phyloP scores from a whole-genome alignment of 2,888 invertebrate species.

The Uropetala carovei region DNA sequence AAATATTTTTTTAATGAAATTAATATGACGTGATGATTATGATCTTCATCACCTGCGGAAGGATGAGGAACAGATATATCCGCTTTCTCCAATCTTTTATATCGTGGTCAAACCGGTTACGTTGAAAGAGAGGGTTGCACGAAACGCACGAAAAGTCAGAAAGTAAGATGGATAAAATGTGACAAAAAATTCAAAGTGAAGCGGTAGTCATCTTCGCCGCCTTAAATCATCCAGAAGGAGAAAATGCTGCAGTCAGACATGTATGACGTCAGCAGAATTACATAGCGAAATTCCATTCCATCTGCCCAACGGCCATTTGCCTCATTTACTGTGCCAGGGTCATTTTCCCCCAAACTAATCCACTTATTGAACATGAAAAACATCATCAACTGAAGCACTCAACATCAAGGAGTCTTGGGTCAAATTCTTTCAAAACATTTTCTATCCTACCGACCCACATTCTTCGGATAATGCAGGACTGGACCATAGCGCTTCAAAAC shows the following conservation, averaged over 20 bases:
- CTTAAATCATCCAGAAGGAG: neutral
- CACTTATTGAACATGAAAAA: neutral
- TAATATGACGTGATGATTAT: too few relatives aligned
- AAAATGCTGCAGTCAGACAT: neutral
- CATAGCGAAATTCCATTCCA: neutral
- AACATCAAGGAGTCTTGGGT: neutral
- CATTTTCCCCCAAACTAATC: neutral
- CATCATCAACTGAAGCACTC: neutral
- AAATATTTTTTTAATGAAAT: too few relatives aligned
- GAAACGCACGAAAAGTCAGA: neutral
- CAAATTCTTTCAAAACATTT: too few relatives aligned
- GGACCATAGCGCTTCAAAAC: too few relatives aligned
- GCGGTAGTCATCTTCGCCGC: neutral
- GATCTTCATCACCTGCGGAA: too few relatives aligned
- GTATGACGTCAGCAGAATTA: neutral
- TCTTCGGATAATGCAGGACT: too few relatives aligned
- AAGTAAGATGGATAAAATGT: neutral
- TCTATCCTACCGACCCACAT: too few relatives aligned
- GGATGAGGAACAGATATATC: too few relatives aligned
- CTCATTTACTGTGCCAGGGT: slow-evolving; percentile 18
- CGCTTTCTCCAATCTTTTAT: too few relatives aligned
- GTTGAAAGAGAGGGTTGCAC: neutral
- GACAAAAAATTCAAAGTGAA: neutral
- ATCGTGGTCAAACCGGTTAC: neutral
- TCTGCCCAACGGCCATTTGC: neutral